Evolutionary conservation across 2,113 vertebrate genomes (phyloP), one percentile per base, ranked within the genome.

Genomic region (Rhabdornis inornatus): DNA sequence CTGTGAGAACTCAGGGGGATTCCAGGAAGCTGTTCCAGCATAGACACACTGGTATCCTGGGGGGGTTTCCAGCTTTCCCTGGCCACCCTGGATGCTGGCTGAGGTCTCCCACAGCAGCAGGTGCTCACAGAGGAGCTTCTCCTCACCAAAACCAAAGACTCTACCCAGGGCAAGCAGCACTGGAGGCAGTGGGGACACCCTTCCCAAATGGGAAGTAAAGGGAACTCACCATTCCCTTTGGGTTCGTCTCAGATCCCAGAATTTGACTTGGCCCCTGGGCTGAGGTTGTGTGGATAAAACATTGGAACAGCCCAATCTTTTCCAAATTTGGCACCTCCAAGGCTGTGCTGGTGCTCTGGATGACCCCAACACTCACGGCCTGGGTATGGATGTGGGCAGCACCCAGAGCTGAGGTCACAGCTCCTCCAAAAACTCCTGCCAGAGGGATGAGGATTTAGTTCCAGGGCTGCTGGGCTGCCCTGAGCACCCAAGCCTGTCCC

Each of bases 361-460:
- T 0, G 8, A 24, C 64, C 33, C 27, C 19, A 59, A 3, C 39
- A 11, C 7, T 30, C 24, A 5, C 7, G 4, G 13, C 35, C 30
- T 0, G 0, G 0, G 10, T 4, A 0, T 2, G 3, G 61, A 10
- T 4, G 0, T 0, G 31, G 56, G 37, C 42, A 44, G 90, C 21
- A 7, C 37, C 25, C 65, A 37, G 17, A 23, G 22, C 44, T 4
- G 19, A 40, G 49, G 45, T 28, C 24, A 13, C 21, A 8, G 16
- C 1, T 37, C 23, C 72, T 35, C 44, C 13, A 9, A 4, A 33
- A 70, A 5, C 0, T 4, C 30, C 15, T 60, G 40, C 60, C 2
- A 2, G 42, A 50, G 45, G 57, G 59, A 31, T 1, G 9, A 63
- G 42, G 50, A 39, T 75, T 61, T 1, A 20, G 9, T 2, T 7